Conservation (phyloP, 2,113 vertebrate species). For the Oreamnos americanus region DNA sequence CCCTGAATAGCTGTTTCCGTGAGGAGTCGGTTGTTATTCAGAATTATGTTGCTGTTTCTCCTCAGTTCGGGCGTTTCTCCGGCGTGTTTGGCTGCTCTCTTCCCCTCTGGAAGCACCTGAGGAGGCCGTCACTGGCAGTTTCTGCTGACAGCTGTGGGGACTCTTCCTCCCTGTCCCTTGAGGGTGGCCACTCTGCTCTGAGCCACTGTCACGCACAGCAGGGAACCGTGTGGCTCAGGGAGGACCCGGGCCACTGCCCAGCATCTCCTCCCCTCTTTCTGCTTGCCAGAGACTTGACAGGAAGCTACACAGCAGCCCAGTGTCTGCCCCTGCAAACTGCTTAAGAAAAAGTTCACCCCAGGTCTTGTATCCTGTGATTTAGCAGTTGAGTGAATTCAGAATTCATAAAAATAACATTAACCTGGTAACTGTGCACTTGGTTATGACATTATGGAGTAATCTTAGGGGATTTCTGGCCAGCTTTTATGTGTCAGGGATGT, state of each 20-base stretch:
- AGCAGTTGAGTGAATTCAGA: slow-evolving; percentile 49
- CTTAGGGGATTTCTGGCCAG: slow-evolving; percentile 23
- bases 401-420: slow-evolving; percentile 57
- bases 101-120: neutral
- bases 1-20: neutral
- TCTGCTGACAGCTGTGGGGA: neutral
- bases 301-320: slow-evolving; percentile 15
- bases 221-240: neutral
- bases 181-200: neutral
- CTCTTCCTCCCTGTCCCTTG: neutral
- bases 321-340: slow-evolving; percentile 41
- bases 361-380: slow-evolving; percentile 59
- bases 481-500: slow-evolving; percentile 38
- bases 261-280: neutral
- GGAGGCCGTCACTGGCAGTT: neutral
- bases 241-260: neutral
- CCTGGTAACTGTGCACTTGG: slow-evolving; percentile 1
- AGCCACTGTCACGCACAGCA: neutral
- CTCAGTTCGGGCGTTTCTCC: neutral
- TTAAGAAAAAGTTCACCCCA: slow-evolving; percentile 58
- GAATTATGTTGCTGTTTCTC: slow-evolving; percentile 6
- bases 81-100: neutral
- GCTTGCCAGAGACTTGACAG: slow-evolving; percentile 26
- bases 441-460: slow-evolving; percentile 10
- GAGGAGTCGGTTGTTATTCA: slow-evolving; percentile 16